These are phyloP conservation scores for Oryzias celebensis DNA, from an alignment of 2,113 vertebrate species.

Conservation along the genomic window DNA sequence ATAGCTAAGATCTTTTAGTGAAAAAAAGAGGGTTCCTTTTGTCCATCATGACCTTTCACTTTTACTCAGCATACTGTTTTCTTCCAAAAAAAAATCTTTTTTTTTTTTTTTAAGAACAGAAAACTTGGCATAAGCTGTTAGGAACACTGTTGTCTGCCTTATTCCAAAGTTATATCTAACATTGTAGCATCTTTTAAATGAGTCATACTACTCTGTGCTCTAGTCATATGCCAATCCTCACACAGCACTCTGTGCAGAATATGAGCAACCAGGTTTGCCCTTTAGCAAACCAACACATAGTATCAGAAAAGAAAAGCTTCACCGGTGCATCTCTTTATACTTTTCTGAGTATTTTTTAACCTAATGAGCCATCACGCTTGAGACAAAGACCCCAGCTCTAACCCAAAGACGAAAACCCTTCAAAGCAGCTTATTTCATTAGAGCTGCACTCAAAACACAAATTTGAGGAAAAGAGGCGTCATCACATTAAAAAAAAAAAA, in stretches of 20 bases:
- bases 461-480: conserved; percentile 48
- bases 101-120: not conserved
- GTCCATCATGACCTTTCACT: too few species aligned
- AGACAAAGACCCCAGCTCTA: conserved; percentile 49
- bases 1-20: too few species aligned
- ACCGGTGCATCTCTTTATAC: conserved; percentile 29
- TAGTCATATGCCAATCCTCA: not conserved
- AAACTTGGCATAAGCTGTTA: not conserved
- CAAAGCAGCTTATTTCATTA: conserved; percentile 30
- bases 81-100: too few species aligned
- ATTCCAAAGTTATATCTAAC: not conserved
- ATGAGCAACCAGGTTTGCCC: conserved; percentile 19
- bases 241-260: conserved; percentile 9
- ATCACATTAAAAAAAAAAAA: conserved; percentile 24
- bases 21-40: too few species aligned
- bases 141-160: not conserved
- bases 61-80: too few species aligned
- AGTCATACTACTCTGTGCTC: not conserved
- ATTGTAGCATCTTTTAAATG: not conserved
- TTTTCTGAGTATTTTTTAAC: conserved; percentile 34
- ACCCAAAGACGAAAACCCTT: conserved; percentile 24
- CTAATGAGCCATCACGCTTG: conserved; percentile 53
- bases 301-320: conserved; percentile 45
- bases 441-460: conserved; percentile 48
- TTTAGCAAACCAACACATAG: conserved; percentile 15